phyloP scores from a whole-genome alignment of 53 echinoderm and acorn worm species.

The Pentamera pediparva region DNA sequence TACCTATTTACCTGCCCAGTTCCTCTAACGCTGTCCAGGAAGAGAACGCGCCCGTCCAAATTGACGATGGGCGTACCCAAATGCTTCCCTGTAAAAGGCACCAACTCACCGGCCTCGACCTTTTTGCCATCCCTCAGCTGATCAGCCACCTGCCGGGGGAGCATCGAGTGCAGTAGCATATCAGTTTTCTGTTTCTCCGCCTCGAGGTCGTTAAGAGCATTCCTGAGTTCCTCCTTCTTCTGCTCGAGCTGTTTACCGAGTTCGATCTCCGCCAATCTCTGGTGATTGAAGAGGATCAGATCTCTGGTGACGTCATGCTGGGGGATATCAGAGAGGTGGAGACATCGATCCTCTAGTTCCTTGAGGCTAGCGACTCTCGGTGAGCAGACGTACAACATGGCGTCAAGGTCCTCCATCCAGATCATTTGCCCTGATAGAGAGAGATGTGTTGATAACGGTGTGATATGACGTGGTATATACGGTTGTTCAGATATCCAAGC shows the following conservation, averaged over 20 bases:
- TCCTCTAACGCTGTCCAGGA: not conserved
- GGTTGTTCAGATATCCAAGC: too few species aligned
- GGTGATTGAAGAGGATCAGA: constrained; percentile 93
- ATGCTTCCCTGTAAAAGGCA: not conserved
- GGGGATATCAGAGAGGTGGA: constrained; percentile 89
- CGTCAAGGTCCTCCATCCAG: constrained; percentile 84
- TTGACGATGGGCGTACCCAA: too few species aligned
- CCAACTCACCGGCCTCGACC: constrained; percentile 92
- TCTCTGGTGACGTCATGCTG: constrained; percentile 95
- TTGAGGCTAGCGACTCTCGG: constrained; percentile 89
- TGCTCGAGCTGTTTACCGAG: constrained; percentile 90
- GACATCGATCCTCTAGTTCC: constrained; percentile 83
- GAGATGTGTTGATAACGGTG: too few species aligned
- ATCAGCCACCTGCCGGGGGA: constrained; percentile 88
- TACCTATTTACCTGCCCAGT: too few species aligned
- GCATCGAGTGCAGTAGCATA: constrained; percentile 88
- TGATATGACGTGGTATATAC: too few species aligned
- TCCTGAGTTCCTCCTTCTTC: constrained; percentile 82
- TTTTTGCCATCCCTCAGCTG: constrained; percentile 91
- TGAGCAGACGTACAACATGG: constrained; percentile 92
- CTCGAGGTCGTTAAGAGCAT: constrained; percentile 66
- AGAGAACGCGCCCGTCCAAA: too few species aligned
- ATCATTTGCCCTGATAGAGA: constrained; percentile 81
- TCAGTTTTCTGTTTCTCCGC: constrained; percentile 92
- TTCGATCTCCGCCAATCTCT: constrained; percentile 91